These are phyloP conservation scores for Halocynthia roretzi DNA, from an alignment of 23 tunicate genomes.

Conservation along the genomic window DNA sequence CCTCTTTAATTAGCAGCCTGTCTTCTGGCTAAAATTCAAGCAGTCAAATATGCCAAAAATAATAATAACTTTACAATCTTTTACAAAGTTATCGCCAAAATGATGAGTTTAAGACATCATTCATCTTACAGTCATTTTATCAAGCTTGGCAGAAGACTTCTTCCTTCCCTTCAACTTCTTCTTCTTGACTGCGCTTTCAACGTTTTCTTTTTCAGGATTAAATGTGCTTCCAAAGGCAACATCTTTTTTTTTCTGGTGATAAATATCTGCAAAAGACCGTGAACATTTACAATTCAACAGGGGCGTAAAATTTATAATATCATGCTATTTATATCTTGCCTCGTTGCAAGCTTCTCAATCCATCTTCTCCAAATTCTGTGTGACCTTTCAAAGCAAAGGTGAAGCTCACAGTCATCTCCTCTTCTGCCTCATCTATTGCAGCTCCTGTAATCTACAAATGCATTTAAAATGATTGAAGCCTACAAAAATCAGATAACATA, in stretches of 20 bases:
- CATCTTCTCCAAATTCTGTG: constrained; percentile 80
- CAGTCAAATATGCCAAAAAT: background rate
- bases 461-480: background rate
- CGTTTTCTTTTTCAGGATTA: constrained; percentile 38
- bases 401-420: constrained; percentile 65
- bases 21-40: constrained; percentile 71
- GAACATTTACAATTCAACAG: background rate
- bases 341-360: constrained; percentile 67
- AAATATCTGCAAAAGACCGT: constrained; percentile 49
- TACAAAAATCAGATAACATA: background rate
- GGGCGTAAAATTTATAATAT: background rate
- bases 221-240: constrained; percentile 92
- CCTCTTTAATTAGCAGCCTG: constrained; percentile 81
- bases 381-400: constrained; percentile 88
- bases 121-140: constrained; percentile 68
- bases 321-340: constrained; percentile 25
- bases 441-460: constrained; percentile 63
- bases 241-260: constrained; percentile 56
- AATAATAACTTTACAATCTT: background rate
- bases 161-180: constrained; percentile 65
- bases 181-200: constrained; percentile 34
- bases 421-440: constrained; percentile 80
- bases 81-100: background rate
- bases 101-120: background rate
- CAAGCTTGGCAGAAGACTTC: constrained; percentile 33